Base-by-base conservation (phyloP, 2,888 invertebrate genomes). In the Aporophyla lueneburgensis region DNA sequence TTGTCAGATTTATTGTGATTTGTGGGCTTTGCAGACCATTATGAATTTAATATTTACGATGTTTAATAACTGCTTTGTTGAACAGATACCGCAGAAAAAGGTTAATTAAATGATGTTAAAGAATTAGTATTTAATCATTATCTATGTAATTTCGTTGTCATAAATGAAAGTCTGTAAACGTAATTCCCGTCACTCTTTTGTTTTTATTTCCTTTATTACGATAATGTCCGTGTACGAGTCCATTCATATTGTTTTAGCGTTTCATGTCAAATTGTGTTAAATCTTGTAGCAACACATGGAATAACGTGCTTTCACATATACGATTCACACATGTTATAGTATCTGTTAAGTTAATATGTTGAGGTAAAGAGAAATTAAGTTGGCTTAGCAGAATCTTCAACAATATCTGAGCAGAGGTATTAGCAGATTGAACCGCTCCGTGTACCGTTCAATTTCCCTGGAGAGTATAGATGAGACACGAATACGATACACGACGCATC, bases 381-480 rank as follows among this genome's bases (percentile, higher is more conserved):
- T 76, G 54, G 68, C 43, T 76, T 75, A 68, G 63, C 67, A 68
- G 65, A 56, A 72, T 63, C 43, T 56, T 33, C 24, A 63, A 66
- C 70, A 65, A 69, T 68, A 58, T 76, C 54, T 72, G 71, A 72
- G 73, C 67, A 78, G 81, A 85, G 76, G 84, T 90, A 89, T 91
- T 92, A 90, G 88, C 86, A 90, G 88, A 92, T 93, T 91, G 91
- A 91, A 91, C 80, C 65, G 85, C 83, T 89, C 81, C 81, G 77
- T 86, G 86, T 88, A 87, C 74, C 79, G 80, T 89, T 88, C 86
- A 86, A 92, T 93, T 93, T 93, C 93, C 93, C 93, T 69, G 14
- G 91, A 87, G 92, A 84, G 86, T 69, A 76, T 70, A 85, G 86
- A 88, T 90, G 88, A 90, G 87, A 89, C 85, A 89, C 82, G 88